phyloP scores from a whole-genome alignment of 2,113 vertebrate genomes.

The Nibea albiflora region DNA sequence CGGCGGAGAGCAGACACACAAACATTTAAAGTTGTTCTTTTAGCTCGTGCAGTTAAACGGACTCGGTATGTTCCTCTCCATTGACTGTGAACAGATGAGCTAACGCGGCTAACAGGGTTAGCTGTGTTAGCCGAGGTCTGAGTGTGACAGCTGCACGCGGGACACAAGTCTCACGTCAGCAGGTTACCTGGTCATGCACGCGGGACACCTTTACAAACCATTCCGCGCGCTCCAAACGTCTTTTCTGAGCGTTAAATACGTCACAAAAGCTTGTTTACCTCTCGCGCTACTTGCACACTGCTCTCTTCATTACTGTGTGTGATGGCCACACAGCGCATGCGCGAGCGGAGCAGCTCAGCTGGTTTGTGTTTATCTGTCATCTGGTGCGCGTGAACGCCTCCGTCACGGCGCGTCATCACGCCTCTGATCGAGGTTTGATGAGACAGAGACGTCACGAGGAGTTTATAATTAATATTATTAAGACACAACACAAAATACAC shows the following conservation, averaged over 20 bases:
- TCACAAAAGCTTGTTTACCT: conserved; percentile 62
- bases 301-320: conserved; percentile 35
- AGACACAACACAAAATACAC: no score
- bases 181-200: no score
- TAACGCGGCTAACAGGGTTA: conserved; percentile 49
- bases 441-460: background rate
- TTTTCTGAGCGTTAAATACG: no score
- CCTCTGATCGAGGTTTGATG: background rate
- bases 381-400: no score
- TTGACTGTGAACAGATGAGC: conserved; percentile 50
- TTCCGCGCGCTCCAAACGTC: no score
- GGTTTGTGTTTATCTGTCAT: conserved; percentile 7
- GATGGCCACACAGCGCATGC: conserved; percentile 57
- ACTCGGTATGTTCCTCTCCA: conserved; percentile 22
- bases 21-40: background rate
- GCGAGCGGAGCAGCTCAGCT: background rate
- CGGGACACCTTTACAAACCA: no score
- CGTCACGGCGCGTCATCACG: no score
- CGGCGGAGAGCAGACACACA: no score
- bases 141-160: conserved; percentile 20
- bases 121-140: conserved; percentile 36
- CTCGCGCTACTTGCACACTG: conserved; percentile 41
- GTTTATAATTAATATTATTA: no score
- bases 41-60: background rate
- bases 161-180: background rate